Percentiles rank a stretch among this genome's conserved stretches.
Evolutionary conservation across 2,888 invertebrate genomes (phyloP).

Genomic region (Oconnorella tubifera): DNA sequence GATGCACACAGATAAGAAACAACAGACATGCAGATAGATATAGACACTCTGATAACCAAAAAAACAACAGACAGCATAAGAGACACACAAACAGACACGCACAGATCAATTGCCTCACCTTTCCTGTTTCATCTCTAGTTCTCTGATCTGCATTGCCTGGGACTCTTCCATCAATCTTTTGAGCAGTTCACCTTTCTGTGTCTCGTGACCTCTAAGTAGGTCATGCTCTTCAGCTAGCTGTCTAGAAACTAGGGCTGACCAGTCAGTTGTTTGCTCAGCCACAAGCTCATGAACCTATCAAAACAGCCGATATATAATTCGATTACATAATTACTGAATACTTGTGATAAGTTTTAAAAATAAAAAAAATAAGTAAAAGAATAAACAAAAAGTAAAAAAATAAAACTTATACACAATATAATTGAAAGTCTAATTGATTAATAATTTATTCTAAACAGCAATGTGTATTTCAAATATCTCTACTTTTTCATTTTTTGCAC

Average conservation of each 20-base stretch:
- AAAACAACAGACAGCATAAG: too few relatives aligned
- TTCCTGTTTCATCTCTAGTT: constrained; percentile 83
- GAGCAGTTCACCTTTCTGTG: constrained; percentile 83
- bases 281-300: constrained; percentile 66
- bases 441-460: too few relatives aligned
- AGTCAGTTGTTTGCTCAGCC: constrained; percentile 85
- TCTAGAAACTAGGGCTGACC: constrained; percentile 83
- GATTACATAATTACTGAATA: neutral
- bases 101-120: too few relatives aligned
- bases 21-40: too few relatives aligned
- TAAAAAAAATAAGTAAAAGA: too few relatives aligned
- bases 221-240: constrained; percentile 76
- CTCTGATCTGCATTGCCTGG: constrained; percentile 75
- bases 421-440: too few relatives aligned
- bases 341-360: neutral
- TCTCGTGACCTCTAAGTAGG: constrained; percentile 66
- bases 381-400: too few relatives aligned
- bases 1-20: neutral
- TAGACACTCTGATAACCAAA: too few relatives aligned
- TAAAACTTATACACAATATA: too few relatives aligned
- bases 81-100: neutral
- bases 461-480: too few relatives aligned
- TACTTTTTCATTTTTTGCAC: too few relatives aligned
- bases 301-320: neutral
- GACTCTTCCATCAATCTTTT: constrained; percentile 85